Conservation (phyloP, 1,140 invertebrate genomes). For the Drosophila pectinifera region DNA sequence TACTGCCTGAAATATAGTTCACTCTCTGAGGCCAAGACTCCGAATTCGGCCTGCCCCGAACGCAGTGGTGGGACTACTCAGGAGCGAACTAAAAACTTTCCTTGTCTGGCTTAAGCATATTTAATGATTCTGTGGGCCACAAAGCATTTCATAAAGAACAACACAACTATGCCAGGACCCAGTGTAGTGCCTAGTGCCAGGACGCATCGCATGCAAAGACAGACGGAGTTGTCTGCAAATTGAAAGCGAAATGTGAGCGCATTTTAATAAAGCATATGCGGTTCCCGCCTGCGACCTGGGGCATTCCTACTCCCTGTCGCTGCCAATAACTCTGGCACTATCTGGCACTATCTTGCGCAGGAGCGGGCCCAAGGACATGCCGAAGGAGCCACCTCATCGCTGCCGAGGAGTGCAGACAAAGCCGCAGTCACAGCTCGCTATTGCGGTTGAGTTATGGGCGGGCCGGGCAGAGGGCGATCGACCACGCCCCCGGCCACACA, state of each 20-base stretch:
- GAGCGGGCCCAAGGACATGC: slow-evolving; percentile 5
- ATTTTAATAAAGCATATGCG: slow-evolving; percentile 83
- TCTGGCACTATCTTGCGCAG: slow-evolving; percentile 72
- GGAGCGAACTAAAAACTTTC: slow-evolving; percentile 32
- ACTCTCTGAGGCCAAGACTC: slow-evolving; percentile 7
- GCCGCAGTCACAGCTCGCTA: slow-evolving; percentile 69
- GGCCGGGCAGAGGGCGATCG: slow-evolving; percentile 13
- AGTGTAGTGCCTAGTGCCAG: slow-evolving; percentile 6
- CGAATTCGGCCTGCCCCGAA: slow-evolving; percentile 17
- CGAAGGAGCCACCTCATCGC: slow-evolving; percentile 33
- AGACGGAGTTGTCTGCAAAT: slow-evolving; percentile 66
- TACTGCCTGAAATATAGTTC: slow-evolving; percentile 28
- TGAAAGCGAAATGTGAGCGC: slow-evolving; percentile 76
- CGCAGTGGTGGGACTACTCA: slow-evolving; percentile 23
- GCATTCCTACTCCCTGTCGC: slow-evolving; percentile 40
- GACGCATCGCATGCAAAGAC: slow-evolving; percentile 29
- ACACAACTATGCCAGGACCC: slow-evolving; percentile 27
- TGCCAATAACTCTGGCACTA: slow-evolving; percentile 79
- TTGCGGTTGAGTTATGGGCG: slow-evolving; percentile 67
- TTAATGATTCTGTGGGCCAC: slow-evolving; percentile 53
- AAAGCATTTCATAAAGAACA: slow-evolving; percentile 48
- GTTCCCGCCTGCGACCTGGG: slow-evolving; percentile 24
- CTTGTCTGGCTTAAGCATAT: slow-evolving; percentile 55
- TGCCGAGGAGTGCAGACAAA: slow-evolving; percentile 73
- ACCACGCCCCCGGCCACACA: slow-evolving; percentile 55